Base-by-base conservation (phyloP, 2,797 vertebrate genomes). In the Pseudocheirus occidentalis region DNA sequence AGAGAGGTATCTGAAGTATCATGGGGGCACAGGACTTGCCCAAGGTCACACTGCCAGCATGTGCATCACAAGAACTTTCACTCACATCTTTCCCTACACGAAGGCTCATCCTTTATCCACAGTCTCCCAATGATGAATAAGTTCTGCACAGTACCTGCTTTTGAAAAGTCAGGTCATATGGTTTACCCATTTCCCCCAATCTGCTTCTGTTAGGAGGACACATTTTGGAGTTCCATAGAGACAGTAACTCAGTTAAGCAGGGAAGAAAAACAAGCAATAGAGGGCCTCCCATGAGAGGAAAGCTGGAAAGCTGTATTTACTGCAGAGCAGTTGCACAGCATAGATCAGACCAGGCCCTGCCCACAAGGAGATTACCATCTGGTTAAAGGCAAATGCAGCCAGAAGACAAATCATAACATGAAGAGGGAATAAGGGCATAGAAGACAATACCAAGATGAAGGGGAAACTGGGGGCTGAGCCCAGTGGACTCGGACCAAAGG, bases 161-260 rank as follows among this genome's bases (percentile, higher is more conserved):
- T 95, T 66, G 53, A 55, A 95, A 95, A 93, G 6, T 93, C 87
- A 16, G 90, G 52, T 92, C 29, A 53, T 91, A 93, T 34, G 12
- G 59, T 57, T 96, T 95, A 7, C 81, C 90, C 95, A n/a, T 90
- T 94, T 95, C 92, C 34, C 93, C 89, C 81, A 53, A 21, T 73
- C 94, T 40, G 66, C 95, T 94, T 94, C 7, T 24, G 95, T 90
- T 94, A 55, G 16, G 6, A 91, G 27, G 66, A 94, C 89, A 90
- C 24, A 66, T 73, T 57, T 95, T 92, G 2, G 57, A 66, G 58
- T 97, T 95, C 91, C 58, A 87, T 94, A 95, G 94, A 93, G 55
- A 93, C 13, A 54, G 57, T 28, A 50, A 94, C 52, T 97, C 90
- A 57, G 40, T 92, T 95, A 91, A 95, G 94, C 57, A 94, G 24